These are phyloP conservation scores for Sphinx pinastri DNA, from an alignment of 2,888 invertebrate species.

Conservation along the genomic window DNA sequence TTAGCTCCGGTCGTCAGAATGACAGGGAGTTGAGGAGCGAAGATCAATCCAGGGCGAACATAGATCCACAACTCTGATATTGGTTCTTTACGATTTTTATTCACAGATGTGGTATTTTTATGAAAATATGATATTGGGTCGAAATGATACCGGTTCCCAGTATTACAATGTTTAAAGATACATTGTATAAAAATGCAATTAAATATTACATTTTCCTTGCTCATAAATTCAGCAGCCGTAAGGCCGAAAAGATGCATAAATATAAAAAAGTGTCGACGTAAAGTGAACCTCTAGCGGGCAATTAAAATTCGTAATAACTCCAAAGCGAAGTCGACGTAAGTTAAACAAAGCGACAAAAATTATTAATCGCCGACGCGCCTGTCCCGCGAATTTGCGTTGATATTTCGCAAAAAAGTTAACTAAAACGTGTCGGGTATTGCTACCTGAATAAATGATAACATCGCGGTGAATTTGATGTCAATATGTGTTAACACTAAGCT, in stretches of 20 bases:
- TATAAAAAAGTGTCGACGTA: constrained; percentile 50
- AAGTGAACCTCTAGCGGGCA: constrained; percentile 60
- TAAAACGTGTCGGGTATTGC: constrained; percentile 75
- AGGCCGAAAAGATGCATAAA: constrained; percentile 36
- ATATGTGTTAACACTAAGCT: constrained; percentile 85
- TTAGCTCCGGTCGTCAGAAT: not conserved
- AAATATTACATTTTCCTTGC: not conserved
- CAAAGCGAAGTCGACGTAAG: constrained; percentile 72
- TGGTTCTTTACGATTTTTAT: too few relatives aligned
- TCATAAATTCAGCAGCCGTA: constrained; percentile 32
- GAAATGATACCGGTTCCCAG: not conserved
- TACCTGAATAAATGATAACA: constrained; percentile 83
- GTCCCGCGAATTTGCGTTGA: constrained; percentile 46
- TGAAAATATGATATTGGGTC: too few relatives aligned
- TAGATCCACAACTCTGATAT: too few relatives aligned
- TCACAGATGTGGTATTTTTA: too few relatives aligned
- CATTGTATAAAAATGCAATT: not conserved
- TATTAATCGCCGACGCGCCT: constrained; percentile 71
- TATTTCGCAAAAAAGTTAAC: constrained; percentile 56
- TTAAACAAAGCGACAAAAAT: constrained; percentile 75
- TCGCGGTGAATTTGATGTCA: constrained; percentile 84
- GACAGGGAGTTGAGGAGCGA: not conserved
- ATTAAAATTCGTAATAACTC: constrained; percentile 77
- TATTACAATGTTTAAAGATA: not conserved
- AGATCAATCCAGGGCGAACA: too few relatives aligned